Evolutionary conservation across 2,888 invertebrate species (phyloP), one percentile per base, ranked within the genome.

Genomic region (Noctua comes): DNA sequence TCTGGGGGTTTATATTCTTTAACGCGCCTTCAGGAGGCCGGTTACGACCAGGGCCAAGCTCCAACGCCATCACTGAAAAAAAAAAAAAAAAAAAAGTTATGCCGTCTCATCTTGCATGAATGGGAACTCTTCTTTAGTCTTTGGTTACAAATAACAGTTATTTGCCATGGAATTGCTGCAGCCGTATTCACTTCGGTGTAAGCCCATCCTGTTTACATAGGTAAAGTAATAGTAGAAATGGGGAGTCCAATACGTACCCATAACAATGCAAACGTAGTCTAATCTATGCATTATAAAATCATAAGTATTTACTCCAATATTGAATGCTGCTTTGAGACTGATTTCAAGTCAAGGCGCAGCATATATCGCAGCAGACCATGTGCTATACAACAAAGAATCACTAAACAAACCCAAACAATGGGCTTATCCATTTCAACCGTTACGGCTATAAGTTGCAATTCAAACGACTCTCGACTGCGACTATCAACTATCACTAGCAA

Each of bases 1-100:
- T 82, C 11, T 82, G 68, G 16, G 81, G 69, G 59, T 82, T 51
- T 36, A 82, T 82, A 18, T 82, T 82, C 27, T 77, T 59, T 18
- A 65, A 64, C 13, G 59, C 16, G 24, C 16, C n/a, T 46, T 82
- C 81, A 21, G 51, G 36, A 40, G 54, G 24, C 27, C 27, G 27
- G 36, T 21, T 13, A 27, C 48, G 68, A 6, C 24, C 18, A 8
- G n/a, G 0, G 27, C 5, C 43, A 21, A 5, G 18, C 16, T 36
- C 31, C 21, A 36, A 40, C 27, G 54, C 51, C 48, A 36, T 51
- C 7, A 21, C 81, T 82, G 81, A 4, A 82, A 82, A 57, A 51
- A 1, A 7, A 65, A 43, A 48, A 51, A n/a, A 40, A n/a, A 51
- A 36, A 36, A 36, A 5, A 27, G 6, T 10, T 11, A 27, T 18